Conservation (phyloP, 2,113 vertebrate species). For the Microcebus jonahi region DNA sequence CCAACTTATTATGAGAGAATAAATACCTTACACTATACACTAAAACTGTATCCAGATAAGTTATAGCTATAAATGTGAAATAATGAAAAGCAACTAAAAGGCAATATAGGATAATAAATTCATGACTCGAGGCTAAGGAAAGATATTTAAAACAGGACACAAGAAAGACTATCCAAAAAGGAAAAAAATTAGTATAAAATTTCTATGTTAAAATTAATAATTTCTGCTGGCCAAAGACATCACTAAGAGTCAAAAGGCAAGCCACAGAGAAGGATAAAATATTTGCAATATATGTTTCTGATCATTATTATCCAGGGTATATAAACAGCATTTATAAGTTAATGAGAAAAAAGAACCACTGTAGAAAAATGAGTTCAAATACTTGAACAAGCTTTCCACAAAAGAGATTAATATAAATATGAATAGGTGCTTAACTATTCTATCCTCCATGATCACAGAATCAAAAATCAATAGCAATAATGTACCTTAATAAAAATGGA, state of each 20-base stretch:
- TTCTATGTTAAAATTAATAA: background rate
- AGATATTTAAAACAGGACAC: background rate
- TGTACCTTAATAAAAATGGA: background rate
- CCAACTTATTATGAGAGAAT: no score
- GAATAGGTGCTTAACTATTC: background rate
- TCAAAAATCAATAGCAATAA: background rate
- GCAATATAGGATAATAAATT: background rate
- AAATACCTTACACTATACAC: background rate
- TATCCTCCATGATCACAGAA: background rate
- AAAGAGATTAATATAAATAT: background rate
- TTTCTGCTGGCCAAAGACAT: background rate
- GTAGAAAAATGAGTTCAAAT: background rate
- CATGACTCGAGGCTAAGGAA: background rate
- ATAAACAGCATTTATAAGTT: background rate
- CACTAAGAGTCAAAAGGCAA: background rate
- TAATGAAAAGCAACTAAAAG: background rate
- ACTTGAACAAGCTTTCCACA: background rate
- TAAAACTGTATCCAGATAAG: background rate
- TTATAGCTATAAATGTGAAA: background rate
- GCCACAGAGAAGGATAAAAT: background rate
- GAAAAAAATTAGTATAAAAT: background rate
- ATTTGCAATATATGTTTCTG: background rate
- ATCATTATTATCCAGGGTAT: background rate
- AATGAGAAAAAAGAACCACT: background rate
- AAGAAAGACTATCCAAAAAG: background rate